Evolutionary conservation across 2,113 vertebrate genomes (phyloP).

Genomic region (Brachyistius frenatus): DNA sequence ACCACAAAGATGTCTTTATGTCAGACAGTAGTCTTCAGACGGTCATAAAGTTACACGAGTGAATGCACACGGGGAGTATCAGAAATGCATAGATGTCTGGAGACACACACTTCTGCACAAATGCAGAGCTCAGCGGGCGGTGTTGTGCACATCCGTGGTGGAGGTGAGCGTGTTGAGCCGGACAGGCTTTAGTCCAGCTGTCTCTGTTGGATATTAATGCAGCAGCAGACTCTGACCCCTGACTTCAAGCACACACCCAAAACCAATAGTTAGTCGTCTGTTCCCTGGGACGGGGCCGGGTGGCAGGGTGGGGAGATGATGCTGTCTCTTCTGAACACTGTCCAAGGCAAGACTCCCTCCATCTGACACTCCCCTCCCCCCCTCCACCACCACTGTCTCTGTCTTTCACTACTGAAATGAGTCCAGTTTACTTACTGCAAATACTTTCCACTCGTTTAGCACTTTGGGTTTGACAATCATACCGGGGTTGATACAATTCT

Average conservation of each 20-base stretch:
- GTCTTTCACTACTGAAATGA: background rate
- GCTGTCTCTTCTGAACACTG: background rate
- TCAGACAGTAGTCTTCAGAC: constrained; percentile 6
- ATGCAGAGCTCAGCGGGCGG: background rate
- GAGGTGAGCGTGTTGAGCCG: background rate
- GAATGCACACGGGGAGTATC: background rate
- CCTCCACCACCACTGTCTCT: background rate
- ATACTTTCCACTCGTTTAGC: background rate
- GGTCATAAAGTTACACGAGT: background rate
- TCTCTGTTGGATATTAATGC: constrained; percentile 30
- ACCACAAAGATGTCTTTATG: constrained; percentile 6
- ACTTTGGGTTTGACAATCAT: constrained; percentile 18
- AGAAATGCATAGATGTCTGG: background rate
- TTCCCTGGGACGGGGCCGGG: constrained; percentile 16
- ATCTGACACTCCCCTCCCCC: background rate
- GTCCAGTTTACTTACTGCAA: background rate
- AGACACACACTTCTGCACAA: background rate
- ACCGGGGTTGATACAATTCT: constrained; percentile 14
- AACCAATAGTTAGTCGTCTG: constrained; percentile 15
- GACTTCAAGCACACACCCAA: constrained; percentile 28
- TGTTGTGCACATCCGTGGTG: constrained; percentile 7
- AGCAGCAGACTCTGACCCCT: constrained; percentile 42
- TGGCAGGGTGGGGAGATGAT: constrained; percentile 11
- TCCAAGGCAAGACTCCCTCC: background rate
- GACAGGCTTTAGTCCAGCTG: constrained; percentile 10